Conservation (phyloP, 30 jellyfish, hydroid and myxozoan genomes). For the Aurelia sp. region DNA sequence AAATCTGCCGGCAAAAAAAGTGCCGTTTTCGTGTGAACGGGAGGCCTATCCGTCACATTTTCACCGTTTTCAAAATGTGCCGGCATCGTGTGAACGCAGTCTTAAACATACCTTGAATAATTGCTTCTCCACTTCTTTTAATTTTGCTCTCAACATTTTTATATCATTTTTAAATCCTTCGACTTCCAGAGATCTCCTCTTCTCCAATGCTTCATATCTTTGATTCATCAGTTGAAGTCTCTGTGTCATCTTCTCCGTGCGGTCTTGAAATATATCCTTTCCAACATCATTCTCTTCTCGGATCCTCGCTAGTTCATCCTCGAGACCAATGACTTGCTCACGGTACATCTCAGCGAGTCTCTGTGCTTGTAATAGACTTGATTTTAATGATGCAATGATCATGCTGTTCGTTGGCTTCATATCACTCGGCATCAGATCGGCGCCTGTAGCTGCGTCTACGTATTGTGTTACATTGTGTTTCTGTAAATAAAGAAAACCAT, state of each 20-base stretch:
- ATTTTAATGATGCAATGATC: constrained; percentile 81
- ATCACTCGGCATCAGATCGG: constrained; percentile 65
- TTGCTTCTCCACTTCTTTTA: constrained; percentile 96
- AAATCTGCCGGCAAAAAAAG: too few species aligned
- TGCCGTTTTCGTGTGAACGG: too few species aligned
- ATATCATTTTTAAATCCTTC: constrained; percentile 97
- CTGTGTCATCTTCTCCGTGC: constrained; percentile 86
- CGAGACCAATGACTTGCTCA: constrained; percentile 98
- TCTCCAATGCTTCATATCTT: constrained; percentile 91
- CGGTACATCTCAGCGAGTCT: constrained; percentile 96
- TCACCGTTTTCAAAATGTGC: too few species aligned
- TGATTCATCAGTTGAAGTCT: constrained; percentile 93
- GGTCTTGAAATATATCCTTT: constrained; percentile 77
- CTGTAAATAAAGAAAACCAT: background rate
- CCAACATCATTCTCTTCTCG: constrained; percentile 97
- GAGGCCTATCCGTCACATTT: too few species aligned
- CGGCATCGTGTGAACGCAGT: too few species aligned
- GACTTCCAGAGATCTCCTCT: constrained; percentile 88
- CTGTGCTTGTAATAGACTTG: constrained; percentile 88
- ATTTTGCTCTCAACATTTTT: constrained; percentile 83
- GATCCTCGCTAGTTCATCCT: constrained; percentile 95
- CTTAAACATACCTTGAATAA: constrained; percentile 79
- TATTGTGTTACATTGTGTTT: constrained; percentile 27
- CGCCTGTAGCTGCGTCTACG: constrained; percentile 75
- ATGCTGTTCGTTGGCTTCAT: constrained; percentile 68